Base-by-base conservation (phyloP, 1,140 invertebrate genomes). In the Trichogramma pretiosum region DNA sequence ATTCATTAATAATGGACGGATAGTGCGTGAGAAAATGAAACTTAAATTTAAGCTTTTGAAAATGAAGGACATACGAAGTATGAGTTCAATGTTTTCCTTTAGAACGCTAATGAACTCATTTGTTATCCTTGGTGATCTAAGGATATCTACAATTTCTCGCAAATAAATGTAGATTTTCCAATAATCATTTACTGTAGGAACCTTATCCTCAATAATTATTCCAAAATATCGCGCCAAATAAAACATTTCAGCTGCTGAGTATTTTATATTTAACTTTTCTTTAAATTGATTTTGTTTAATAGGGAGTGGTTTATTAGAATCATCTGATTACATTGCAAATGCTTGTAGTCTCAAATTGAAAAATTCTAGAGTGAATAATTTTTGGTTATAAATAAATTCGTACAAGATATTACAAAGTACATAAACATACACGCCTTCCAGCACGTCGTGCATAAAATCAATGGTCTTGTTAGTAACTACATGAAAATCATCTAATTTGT, bases 401-500 rank as follows among this genome's bases (percentile, higher is more conserved):
- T 44, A 35, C 17, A 44, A 44, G 3, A 35, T 23, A 34, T 18
- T 19, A 17, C 41, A 32, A 23, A 43, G 22, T 7, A 34, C 30
- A 30, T 43, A 43, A 9, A 33, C 17, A 21, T n/a, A 37, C 17
- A 52, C 37, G 1, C 54, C 47, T 18, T 50, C 50, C 14, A 45
- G 36, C 4, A 56, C 13, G 40, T 56, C 54, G 33, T 56, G 54
- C 54, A 56, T 56, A 11, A 53, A 28, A 48, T 53, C 55, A 11
- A 53, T 48, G 10, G 56, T 54, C 33, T 58, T 51, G 54, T 73
- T 70, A 33, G 63, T 46, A 28, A 55, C 58, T 35, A 68, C 56
- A 55, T 69, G 56, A 57, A 68, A 70, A 55, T 61, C 52, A 14
- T 33, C 21, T 13, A 68, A 24, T n/a, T 39, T n/a, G 46, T 67